Conservation (phyloP, 1,140 invertebrate species). For the Papilio polyxenes region DNA sequence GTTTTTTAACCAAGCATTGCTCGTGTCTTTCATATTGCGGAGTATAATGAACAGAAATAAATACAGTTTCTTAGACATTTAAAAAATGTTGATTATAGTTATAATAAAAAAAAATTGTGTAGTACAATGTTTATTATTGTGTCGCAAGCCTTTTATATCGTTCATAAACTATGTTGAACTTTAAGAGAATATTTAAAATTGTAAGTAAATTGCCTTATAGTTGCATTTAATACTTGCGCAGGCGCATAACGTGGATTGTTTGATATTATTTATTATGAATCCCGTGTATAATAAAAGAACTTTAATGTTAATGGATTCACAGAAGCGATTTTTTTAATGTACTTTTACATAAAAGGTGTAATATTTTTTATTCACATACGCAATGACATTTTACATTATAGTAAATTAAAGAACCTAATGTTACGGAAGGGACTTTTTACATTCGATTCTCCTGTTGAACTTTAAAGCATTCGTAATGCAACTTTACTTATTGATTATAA, state of each 20-base stretch:
- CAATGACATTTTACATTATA: not conserved
- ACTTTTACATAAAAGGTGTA: not conserved
- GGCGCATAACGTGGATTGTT: conserved; percentile 21
- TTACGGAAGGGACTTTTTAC: not conserved
- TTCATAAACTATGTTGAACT: conserved; percentile 9
- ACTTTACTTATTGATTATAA: not conserved
- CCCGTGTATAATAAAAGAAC: not conserved
- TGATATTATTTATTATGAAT: conserved; percentile 35
- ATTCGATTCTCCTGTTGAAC: not conserved
- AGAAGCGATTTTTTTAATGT: not conserved
- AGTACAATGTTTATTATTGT: not conserved
- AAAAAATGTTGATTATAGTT: not conserved
- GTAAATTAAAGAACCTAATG: not conserved
- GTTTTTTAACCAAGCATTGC: not conserved
- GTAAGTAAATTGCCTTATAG: not conserved
- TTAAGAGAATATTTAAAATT: conserved; percentile 6
- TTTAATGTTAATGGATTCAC: not conserved
- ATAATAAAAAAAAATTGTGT: not conserved
- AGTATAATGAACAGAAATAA: not conserved
- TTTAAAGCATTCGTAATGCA: not conserved
- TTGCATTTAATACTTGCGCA: not conserved
- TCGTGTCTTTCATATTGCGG: too few relatives aligned
- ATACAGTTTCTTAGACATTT: not conserved
- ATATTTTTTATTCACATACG: not conserved
- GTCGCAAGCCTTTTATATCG: not conserved